These are phyloP conservation scores for Acomys russatus DNA, from an alignment of 2,797 vertebrate species.

Conservation along the genomic window DNA sequence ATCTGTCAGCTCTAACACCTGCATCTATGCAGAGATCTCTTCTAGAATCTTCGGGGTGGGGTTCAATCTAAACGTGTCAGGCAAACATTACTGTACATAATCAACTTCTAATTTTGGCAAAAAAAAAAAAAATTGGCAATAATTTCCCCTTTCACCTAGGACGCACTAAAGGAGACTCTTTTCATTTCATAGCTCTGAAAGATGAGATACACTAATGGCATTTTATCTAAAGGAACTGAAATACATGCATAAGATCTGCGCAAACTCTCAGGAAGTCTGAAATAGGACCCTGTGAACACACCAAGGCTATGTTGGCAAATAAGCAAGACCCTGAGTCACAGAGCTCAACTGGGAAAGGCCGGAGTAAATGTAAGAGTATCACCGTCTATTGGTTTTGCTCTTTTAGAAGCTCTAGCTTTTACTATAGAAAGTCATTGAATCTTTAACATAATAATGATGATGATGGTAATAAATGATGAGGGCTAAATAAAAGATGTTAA, in stretches of 20 bases:
- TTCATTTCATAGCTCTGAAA: background rate
- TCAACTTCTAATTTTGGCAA: conserved; percentile 29
- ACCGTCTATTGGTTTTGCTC: background rate
- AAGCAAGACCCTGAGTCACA: background rate
- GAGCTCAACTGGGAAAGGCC: background rate
- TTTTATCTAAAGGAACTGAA: background rate
- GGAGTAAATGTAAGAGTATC: background rate
- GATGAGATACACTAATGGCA: background rate
- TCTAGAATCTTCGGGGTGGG: background rate
- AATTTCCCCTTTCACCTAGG: background rate
- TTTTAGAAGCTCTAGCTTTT: conserved; percentile 12
- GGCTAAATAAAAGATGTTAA: background rate
- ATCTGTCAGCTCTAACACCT: conserved; percentile 30
- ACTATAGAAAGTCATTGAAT: background rate
- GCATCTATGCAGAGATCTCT: conserved; percentile 20
- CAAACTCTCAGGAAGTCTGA: background rate
- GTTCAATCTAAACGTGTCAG: conserved; percentile 48
- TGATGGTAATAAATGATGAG: background rate
- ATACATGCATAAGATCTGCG: background rate
- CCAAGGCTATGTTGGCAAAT: background rate
- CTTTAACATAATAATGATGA: conserved; percentile 26
- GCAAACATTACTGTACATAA: conserved; percentile 62
- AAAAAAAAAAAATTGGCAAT: background rate
- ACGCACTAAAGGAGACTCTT: background rate
- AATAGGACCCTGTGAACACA: background rate